Evolutionary conservation across 2,888 invertebrate genomes (phyloP).

Genomic region (Lampropteryx suffumata): DNA sequence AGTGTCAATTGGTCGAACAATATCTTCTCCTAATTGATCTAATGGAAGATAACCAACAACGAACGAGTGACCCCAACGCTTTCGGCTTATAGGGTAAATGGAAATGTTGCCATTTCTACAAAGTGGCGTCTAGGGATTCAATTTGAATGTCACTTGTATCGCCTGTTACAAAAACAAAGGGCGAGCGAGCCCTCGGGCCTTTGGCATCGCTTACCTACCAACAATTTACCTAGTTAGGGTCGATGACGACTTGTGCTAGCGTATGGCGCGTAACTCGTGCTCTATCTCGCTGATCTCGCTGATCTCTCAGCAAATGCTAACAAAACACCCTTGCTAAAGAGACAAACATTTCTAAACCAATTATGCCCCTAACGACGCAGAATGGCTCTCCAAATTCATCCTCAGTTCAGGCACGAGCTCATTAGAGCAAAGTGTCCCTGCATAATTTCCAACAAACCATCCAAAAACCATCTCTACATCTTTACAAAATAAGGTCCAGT

Average conservation of each 20-base stretch:
- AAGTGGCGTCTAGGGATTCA: constrained; percentile 3
- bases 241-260: neutral
- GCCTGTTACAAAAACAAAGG: neutral
- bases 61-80: no score
- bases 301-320: no score
- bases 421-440: constrained; percentile 39
- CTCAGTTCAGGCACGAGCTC: constrained; percentile 51
- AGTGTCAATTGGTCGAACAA: no score
- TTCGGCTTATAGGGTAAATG: constrained; percentile 1
- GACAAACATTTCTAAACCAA: constrained; percentile 21
- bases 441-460: neutral
- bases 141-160: constrained; percentile 18
- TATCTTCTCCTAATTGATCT: no score
- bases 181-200: no score
- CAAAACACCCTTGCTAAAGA: neutral
- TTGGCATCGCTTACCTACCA: no score
- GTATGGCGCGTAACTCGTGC: no score
- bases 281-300: no score
- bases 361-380: constrained; percentile 22
- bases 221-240: no score
- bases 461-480: constrained; percentile 1
- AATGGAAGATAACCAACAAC: no score
- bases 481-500: neutral
- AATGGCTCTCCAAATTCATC: constrained; percentile 40
- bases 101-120: neutral